Base-by-base conservation (phyloP, 2,113 vertebrate genomes). In the Orientallactaga bullata region DNA sequence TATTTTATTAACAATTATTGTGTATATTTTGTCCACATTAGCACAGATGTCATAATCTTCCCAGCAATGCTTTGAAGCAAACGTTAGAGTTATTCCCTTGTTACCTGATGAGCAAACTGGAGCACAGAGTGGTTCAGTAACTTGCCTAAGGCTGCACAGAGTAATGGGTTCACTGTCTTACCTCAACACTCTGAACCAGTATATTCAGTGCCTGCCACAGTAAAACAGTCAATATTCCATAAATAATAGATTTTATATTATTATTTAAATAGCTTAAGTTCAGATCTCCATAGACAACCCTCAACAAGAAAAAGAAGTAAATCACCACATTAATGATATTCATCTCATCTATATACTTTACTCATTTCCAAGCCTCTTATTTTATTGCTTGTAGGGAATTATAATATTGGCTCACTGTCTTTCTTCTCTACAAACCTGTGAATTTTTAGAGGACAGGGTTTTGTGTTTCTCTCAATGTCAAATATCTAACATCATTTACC, bases 341-440 rank as follows among this genome's bases (percentile, higher is more conserved):
- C 37, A 71, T 66, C 18, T 95, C 63, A 88, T 60, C 42, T 68
- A 88, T 84, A 65, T 84, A 68, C 58, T 85, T 94, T 65, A 39
- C 17, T 79, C 82, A 80, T 72, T 93, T 65, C 82, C 72, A 91
- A 94, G 51, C 58, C 30, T 69, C 60, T 84, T 85, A 28, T 55
- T 55, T 71, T 85, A 47, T 58, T 69, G 63, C 76, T 55, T 80
- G 21, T 32, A 72, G 81, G 28, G 68, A 65, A 74, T 24, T 78
- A 58, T 23, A 88, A 74, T 83, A 85, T 77, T 88, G 85, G 65
- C 78, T 85, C 78, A 37, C 80, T 85, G 65, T 69, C 76, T 74
- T 39, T 82, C 60, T 30, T 58, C 74, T 58, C 23, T 76, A 86
- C 35, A 83, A 84, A 76, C 35, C 78, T 74, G 61, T 74, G 61